Base-by-base conservation (phyloP, 53 echinoderm and acorn worm species). In the Paelopatides confundens region DNA sequence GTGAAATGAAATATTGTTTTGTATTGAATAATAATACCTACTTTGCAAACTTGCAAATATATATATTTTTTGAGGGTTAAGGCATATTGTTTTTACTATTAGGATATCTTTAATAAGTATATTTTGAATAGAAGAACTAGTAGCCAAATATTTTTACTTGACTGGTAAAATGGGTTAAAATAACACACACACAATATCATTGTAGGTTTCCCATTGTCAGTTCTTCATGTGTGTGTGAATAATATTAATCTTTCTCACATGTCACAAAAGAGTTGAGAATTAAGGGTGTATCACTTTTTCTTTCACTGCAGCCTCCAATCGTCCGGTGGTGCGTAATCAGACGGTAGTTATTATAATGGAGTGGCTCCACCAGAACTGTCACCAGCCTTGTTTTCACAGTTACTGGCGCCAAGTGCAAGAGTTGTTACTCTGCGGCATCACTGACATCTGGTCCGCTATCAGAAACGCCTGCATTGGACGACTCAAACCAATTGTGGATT, bases 371-470 rank as follows among this genome's bases (percentile, higher is more conserved):
- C 51, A 90, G 39, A 86, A 93, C 30, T 82, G 87, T 8, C 48
- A 74, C 28, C 58, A 93, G 51, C 65, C 84, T 35, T 47, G 90
- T 35, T 53, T 93, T 28, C 93, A 93, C 71, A 67, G 37, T 26
- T 81, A 93, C 87, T 90, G 92, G 67, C 12, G 36, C 0, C 88
- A 91, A 36, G 92, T 92, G 5, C 86, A 89, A 39, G 71, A 88
- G 32, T 63, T 97, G 50, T 66, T 97, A 31, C 5, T 95, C 39
- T 86, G 86, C 79, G 97, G 97, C 2, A 62, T 97, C 62, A 92
- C 93, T 5, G 97, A 97, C 66, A 94, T 97, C 32, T 97, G 97
- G 97, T 97, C 97, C 2, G 95, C 95, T 2, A 93, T 97, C 51
- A 92, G 97, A 34, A 97, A 95, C 65, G 95, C 93, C 13, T 91